A percentile compares a stretch with the other conserved stretches of the same genome.
These are phyloP conservation scores for Toxotes jaculatrix DNA, from an alignment of 2,113 vertebrate genomes.

Conservation along the genomic window DNA sequence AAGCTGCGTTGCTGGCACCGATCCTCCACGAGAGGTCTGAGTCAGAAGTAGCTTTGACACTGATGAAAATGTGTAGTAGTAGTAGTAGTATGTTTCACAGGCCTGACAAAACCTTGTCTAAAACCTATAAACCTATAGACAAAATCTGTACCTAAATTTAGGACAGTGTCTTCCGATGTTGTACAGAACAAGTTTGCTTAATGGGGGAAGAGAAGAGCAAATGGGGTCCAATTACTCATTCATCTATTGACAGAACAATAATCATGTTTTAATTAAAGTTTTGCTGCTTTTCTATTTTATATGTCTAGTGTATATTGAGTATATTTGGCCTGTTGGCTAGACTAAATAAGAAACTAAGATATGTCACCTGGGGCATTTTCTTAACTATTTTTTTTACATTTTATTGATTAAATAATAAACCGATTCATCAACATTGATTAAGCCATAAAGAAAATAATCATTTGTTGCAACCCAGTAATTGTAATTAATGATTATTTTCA, in stretches of 20 bases:
- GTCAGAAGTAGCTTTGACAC: slow-evolving; percentile 44
- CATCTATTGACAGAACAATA: not conserved
- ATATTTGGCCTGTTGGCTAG: too few relatives aligned
- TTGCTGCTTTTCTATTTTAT: too few relatives aligned
- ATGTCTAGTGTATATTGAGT: too few relatives aligned
- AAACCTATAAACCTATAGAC: not conserved
- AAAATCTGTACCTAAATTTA: not conserved
- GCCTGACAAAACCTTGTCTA: slow-evolving; percentile 41
- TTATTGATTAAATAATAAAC: too few relatives aligned
- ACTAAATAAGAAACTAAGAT: too few relatives aligned
- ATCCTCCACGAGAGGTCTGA: slow-evolving; percentile 31
- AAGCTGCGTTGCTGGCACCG: slow-evolving; percentile 13
- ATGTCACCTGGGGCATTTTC: too few relatives aligned
- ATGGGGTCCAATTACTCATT: not conserved
- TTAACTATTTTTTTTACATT: too few relatives aligned
- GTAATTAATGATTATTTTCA: too few relatives aligned
- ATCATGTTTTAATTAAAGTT: not conserved
- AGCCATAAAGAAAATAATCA: too few relatives aligned
- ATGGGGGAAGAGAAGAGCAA: not conserved
- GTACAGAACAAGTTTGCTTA: not conserved
- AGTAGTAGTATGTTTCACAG: slow-evolving; percentile 23
- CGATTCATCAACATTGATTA: too few relatives aligned
- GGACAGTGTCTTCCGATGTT: slow-evolving; percentile 2
- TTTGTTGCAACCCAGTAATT: too few relatives aligned
- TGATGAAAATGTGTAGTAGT: slow-evolving; percentile 21